Percentiles rank a stretch among this genome's conserved stretches.
Evolutionary conservation across 1,140 invertebrate genomes (phyloP).

Genomic region (Vanessa atalanta): DNA sequence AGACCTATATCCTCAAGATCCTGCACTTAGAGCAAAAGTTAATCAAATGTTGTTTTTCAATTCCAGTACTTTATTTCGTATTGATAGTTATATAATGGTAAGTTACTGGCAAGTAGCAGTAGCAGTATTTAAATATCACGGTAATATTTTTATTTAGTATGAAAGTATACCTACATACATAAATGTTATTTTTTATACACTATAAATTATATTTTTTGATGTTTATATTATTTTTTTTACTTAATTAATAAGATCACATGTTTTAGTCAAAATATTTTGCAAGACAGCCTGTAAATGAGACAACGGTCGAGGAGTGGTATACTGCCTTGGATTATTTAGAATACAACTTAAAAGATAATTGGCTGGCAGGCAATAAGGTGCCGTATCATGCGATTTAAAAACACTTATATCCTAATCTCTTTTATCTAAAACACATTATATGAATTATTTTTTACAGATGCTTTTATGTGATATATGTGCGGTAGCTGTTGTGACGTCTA

Average conservation of each 20-base stretch:
- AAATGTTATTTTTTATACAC: not conserved
- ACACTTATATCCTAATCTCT: not conserved
- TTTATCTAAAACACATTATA: too few relatives aligned
- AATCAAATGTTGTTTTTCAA: conserved; percentile 65
- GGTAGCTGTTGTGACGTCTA: conserved; percentile 55
- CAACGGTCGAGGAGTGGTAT: conserved; percentile 52
- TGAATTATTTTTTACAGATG: conserved; percentile 31
- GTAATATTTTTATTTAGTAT: too few relatives aligned
- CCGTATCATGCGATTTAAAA: not conserved
- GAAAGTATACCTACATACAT: too few relatives aligned
- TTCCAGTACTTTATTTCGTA: conserved; percentile 57
- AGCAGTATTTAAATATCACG: too few relatives aligned
- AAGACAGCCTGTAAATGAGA: conserved; percentile 43
- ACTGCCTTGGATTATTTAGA: conserved; percentile 55
- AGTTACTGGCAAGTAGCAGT: conserved; percentile 27
- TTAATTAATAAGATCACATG: not conserved
- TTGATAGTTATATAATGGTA: conserved; percentile 63
- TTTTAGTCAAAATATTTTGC: conserved; percentile 62
- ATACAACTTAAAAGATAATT: conserved; percentile 41
- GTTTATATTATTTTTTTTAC: not conserved
- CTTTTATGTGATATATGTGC: conserved; percentile 61
- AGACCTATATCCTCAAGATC: conserved; percentile 50
- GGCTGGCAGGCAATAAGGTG: conserved; percentile 60
- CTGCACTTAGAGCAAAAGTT: conserved; percentile 42
- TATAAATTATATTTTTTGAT: not conserved